Evolutionary conservation across 2,113 vertebrate species (phyloP).

Genomic region (Leucoraja erinaceus): DNA sequence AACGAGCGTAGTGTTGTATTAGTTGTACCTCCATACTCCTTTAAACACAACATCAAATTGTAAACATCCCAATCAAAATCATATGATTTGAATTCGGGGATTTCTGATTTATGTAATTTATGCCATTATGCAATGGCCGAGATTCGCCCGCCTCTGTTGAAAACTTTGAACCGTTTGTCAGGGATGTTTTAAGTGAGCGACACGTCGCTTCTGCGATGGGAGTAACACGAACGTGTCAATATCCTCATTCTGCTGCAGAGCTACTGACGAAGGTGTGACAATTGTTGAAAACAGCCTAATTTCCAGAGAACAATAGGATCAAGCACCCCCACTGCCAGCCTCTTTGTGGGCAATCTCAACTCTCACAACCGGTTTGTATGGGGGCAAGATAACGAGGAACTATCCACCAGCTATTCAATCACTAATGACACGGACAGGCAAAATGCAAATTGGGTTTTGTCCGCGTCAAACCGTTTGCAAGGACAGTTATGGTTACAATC

Average conservation of each 20-base stretch:
- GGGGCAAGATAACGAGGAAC: not conserved
- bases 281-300: constrained; percentile 13
- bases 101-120: not conserved
- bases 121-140: not conserved
- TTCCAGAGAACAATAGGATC: constrained; percentile 4
- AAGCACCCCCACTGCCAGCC: not conserved
- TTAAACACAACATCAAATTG: not conserved
- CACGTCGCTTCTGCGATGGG: not conserved
- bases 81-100: not conserved
- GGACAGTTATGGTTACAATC: not conserved
- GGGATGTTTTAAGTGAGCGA: not conserved
- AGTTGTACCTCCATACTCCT: not conserved
- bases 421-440: not conserved
- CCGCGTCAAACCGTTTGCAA: not conserved
- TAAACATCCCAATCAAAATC: not conserved
- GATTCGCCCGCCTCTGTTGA: not conserved
- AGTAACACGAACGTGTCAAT: constrained; percentile 7
- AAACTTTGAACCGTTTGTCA: not conserved
- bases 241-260: not conserved
- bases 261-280: constrained; percentile 9
- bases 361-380: not conserved
- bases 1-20: not conserved
- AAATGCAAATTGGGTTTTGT: not conserved
- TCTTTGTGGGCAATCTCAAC: not conserved
- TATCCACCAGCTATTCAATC: not conserved